Conservation (phyloP, 35 echinoderm and acorn worm genomes). For the Lytechinus pictus region DNA sequence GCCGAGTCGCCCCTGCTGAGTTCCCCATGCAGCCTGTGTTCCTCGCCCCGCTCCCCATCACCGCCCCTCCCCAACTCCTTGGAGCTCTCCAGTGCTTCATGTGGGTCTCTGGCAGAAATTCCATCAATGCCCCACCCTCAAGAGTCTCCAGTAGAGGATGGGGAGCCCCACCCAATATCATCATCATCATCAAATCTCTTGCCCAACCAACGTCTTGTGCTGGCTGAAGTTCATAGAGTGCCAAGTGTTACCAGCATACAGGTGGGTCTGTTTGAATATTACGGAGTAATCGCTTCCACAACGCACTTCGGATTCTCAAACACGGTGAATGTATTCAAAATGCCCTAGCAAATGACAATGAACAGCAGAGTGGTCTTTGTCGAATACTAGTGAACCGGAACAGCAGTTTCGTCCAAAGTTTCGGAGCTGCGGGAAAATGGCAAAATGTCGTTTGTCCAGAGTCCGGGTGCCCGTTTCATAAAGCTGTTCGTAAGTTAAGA, state of each 20-base stretch:
- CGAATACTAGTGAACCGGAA: no score
- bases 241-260: slow-evolving; percentile 31
- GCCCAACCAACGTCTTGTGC: slow-evolving; percentile 47
- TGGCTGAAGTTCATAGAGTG: slow-evolving; percentile 29
- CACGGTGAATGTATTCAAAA: no score
- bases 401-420: no score
- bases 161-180: not conserved
- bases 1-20: not conserved
- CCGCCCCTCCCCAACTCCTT: slow-evolving; percentile 9
- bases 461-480: no score
- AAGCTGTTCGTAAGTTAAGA: no score
- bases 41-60: slow-evolving; percentile 31
- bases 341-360: no score
- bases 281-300: no score
- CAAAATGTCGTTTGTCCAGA: no score
- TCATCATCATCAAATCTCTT: slow-evolving; percentile 22
- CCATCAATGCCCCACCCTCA: not conserved
- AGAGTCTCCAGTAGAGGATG: not conserved
- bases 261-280: not conserved
- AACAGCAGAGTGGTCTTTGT: no score
- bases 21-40: slow-evolving; percentile 41
- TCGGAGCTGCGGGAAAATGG: no score
- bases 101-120: not conserved
- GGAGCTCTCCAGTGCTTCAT: slow-evolving; percentile 42
- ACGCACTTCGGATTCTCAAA: no score